Evolutionary conservation across 2,797 vertebrate genomes (phyloP), one percentile per base, ranked within the genome.

Genomic region (Anguilla megastoma): DNA sequence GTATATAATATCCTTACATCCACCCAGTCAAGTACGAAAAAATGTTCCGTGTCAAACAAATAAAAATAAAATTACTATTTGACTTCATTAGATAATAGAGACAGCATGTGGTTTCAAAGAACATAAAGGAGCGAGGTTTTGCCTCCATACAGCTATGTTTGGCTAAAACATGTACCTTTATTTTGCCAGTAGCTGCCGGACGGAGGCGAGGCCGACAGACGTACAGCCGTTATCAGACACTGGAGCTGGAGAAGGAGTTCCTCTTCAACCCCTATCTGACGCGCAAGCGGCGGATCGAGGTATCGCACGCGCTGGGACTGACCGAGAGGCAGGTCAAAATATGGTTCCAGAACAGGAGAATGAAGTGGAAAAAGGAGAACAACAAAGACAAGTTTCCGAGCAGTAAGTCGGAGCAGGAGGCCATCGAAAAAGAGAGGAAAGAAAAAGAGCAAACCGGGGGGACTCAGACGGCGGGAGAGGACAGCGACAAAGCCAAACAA

Each of bases 341-440:
- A 95, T 99, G 98, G 98, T 98, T 99, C 96, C 98, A 98, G 95
- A 99, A 98, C 96, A 95, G 98, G 87, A 96, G 98, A 92, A 99
- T 99, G 98, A 99, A 99, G 93, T 99, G 98, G 98, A 99, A 99
- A 97, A 99, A 99, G 91, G 98, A 99, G 91, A 99, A 99, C 95
- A 99, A 99, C 97, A 99, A 99, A 95, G 98, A 99, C 97, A 99
- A 99, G 95, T 99, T 99, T 94, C 98, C 98, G 92, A 98, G 98
- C 96, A 98, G 98, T 96, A 99, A 99, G 94, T 98, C 97, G 90
- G 98, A 99, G 95, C 98, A 99, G 95, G 98, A 99, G 89, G 97
- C 97, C 90, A 96, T 99, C 95, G 98, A 99, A 95, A 96, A 98
- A 83, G 98, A 99, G 96, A 97, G 98, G 95, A 95, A 98, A 94